Evolutionary conservation across 2,888 invertebrate genomes (phyloP), one percentile per base, ranked within the genome.

Genomic region (Rhynchonema sp.): DNA sequence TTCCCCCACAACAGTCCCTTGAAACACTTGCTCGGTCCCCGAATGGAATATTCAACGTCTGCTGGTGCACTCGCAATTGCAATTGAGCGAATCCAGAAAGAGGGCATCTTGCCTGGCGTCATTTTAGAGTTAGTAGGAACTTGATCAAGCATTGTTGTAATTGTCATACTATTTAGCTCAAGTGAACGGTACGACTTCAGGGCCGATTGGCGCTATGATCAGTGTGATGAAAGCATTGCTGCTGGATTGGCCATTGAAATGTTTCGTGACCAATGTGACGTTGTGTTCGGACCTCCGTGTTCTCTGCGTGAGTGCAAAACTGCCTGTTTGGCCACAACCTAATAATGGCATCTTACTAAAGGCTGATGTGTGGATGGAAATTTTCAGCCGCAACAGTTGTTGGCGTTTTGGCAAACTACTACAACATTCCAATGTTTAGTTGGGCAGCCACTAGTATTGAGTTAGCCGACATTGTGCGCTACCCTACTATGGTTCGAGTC

Each of bases 391-490:
- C 67, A 0, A 23, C 62, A 3, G 61, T 63, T 1, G 65, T 62
- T n/a, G 65, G 62, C 23, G 60, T 63, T 20, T 23, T 67, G 25
- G 62, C 63, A 23, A 64, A 62, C 6, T 65, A 61, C 57, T 67
- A 64, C 60, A 62, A 67, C 56, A 28, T 64, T 20, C 67, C 67
- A 9, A 29, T 63, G 30, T 60, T 65, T 27, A 61, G 62, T 29
- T 67, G 66, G 66, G 67, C 65, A 25, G 59, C 65, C 55, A 62
- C 66, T 3, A 63, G n/a, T 9, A 22, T 60, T 2, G 58, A 57
- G 13, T 30, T 66, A 38, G 62, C 60, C 46, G 66, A 65, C 29
- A 46, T 49, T 22, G 53, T 53, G 1, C 55, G 67, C 52, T 65
- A 63, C 57, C 65, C 65, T 25, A 66, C 66, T 38, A 38, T 17